Evolutionary conservation across 1,140 invertebrate species (phyloP).

Genomic region (Lethrus apterus): DNA sequence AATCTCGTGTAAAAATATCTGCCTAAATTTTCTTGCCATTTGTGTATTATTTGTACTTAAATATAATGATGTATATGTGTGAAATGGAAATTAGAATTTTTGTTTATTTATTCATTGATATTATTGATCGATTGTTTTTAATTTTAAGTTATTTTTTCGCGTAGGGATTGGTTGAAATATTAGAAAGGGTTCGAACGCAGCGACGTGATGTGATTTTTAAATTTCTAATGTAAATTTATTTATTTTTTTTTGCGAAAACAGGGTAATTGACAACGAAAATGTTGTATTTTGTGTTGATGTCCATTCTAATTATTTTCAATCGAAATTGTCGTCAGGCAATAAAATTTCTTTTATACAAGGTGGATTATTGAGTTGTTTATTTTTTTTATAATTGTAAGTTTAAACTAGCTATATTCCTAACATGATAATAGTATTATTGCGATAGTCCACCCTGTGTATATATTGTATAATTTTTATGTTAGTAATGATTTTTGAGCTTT

Average conservation of each 20-base stretch:
- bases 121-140: slow-evolving; percentile 13
- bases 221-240: neutral
- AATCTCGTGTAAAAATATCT: slow-evolving; percentile 31
- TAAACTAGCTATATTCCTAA: slow-evolving; percentile 9
- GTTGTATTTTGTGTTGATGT: slow-evolving; percentile 4
- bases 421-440: slow-evolving; percentile 14
- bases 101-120: slow-evolving; percentile 27
- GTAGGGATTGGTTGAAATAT: no score
- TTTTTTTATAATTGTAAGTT: slow-evolving; percentile 14
- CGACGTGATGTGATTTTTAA: slow-evolving; percentile 1
- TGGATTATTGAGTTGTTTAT: slow-evolving; percentile 17
- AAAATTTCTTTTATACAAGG: no score
- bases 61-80: slow-evolving; percentile 11
- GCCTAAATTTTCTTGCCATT: slow-evolving; percentile 41
- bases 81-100: slow-evolving; percentile 18
- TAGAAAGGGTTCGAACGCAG: no score
- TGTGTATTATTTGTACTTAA: slow-evolving; percentile 34
- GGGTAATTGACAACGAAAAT: slow-evolving; percentile 4
- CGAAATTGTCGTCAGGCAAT: neutral
- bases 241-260: neutral
- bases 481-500: slow-evolving; percentile 7
- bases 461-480: slow-evolving; percentile 4
- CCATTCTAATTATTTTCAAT: slow-evolving; percentile 7
- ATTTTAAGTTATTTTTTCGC: slow-evolving; percentile 19
- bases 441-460: slow-evolving; percentile 3